Evolutionary conservation across 2,888 invertebrate species (phyloP), one percentile per base, ranked within the genome.

Genomic region (Lasioglossum villosulum): DNA sequence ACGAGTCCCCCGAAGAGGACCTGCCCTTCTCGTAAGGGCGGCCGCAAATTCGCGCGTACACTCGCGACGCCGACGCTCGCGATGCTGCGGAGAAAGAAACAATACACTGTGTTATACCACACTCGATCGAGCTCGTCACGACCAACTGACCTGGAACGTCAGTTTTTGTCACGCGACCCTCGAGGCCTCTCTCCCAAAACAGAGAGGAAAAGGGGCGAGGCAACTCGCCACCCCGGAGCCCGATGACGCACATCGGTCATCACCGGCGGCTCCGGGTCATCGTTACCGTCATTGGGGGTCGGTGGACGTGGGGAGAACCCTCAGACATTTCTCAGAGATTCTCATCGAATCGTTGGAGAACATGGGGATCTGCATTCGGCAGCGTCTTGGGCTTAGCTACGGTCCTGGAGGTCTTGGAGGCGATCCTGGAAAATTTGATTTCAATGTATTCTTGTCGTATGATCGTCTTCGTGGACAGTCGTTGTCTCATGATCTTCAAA

Each of bases 1-100:
- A 95, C 94, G 95, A 95, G 92, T 95, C 95, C 48, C 92, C 94
- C 84, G 95, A 95, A 80, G 95, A 95, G 92, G 95, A 95, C 89
- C 92, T 95, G 82, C 92, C 93, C 89, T 95, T 95, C 93, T 93
- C 94, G 93, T 94, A 94, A 94, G 92, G 91, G 86, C 74, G 76
- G 48, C 39, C 68, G 68, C 68, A 68, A 37, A 37, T 63, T 63
- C 27, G 14, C 75, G 59, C 45, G 70, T 73, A 30, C 52, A 8
- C 82, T 34, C 52, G 75, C 71, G 74, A 72, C 87, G 77, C 52
- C 78, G 75, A 73, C 48, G 37, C 52, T 56, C 73, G 19, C 82
- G 77, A 66, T 68, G 70, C 37, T 52, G 30, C 72, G 39, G 66
- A 30, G 56, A 63, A 30, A 52, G 52, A 52, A n/a, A 52, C 52